A percentile compares a stretch with the other conserved stretches of the same genome.
Evolutionary conservation across 2,797 vertebrate species (phyloP).

Genomic region (Alca torda): DNA sequence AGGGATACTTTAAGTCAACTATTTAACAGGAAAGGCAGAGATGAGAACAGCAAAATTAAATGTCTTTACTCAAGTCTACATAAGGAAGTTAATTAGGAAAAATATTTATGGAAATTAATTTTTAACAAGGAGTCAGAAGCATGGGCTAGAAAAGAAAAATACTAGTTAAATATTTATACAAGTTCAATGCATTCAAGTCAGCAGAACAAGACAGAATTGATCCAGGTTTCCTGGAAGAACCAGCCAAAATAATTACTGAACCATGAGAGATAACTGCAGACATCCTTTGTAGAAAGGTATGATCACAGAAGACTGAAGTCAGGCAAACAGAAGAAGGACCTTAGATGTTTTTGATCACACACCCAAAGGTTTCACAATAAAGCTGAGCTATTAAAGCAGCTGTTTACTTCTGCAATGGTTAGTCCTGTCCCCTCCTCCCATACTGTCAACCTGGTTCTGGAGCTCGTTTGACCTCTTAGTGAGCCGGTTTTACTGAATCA

Average conservation of each 20-base stretch:
- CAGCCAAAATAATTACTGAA: background rate
- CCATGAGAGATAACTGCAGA: background rate
- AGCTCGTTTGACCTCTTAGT: conserved; percentile 7
- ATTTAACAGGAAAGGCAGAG: background rate
- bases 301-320: background rate
- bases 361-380: conserved; percentile 17
- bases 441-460: background rate
- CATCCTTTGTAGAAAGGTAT: background rate
- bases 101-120: background rate
- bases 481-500: background rate
- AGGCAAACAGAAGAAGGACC: background rate
- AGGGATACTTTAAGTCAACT: background rate
- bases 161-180: conserved; percentile 19
- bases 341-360: background rate
- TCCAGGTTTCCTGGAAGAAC: conserved; percentile 4
- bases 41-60: background rate
- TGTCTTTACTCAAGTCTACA: background rate
- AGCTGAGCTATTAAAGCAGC: background rate
- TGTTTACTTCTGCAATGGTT: background rate
- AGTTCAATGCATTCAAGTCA: background rate
- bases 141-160: background rate
- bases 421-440: background rate
- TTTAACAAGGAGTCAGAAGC: background rate
- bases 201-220: conserved; percentile 8
- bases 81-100: background rate